Conservation (phyloP, 2,113 vertebrate species). For the Phrynosoma blainvillii region DNA sequence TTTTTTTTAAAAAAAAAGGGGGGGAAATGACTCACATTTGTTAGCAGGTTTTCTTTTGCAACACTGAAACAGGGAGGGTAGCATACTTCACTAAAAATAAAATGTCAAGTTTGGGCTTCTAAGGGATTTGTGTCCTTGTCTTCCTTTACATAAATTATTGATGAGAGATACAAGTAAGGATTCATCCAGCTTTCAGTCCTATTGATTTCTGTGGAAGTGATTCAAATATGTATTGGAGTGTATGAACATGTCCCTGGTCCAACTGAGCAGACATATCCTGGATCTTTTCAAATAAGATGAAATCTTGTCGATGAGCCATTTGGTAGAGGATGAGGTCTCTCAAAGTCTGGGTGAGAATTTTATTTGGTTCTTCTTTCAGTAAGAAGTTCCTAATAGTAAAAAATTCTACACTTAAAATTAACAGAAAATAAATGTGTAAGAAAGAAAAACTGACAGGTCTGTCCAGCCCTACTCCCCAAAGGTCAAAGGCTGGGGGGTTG, state of each 20-base stretch:
- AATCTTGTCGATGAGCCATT: neutral
- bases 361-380: neutral
- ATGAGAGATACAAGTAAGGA: neutral
- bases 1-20: neutral
- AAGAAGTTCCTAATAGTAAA: neutral
- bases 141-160: neutral
- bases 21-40: neutral
- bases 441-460: too few relatives aligned
- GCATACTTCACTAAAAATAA: neutral
- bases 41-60: neutral
- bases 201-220: neutral
- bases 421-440: too few relatives aligned
- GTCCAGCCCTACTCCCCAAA: too few relatives aligned
- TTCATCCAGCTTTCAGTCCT: neutral
- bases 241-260: neutral
- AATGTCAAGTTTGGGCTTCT: neutral
- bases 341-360: neutral
- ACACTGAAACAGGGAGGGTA: neutral
- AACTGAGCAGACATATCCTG: neutral
- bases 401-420: too few relatives aligned
- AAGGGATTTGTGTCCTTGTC: neutral
- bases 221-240: neutral
- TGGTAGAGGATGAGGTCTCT: neutral
- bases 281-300: neutral
- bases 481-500: too few relatives aligned